phyloP scores from a whole-genome alignment of 2,888 invertebrate species.

The Macropis europaea region DNA sequence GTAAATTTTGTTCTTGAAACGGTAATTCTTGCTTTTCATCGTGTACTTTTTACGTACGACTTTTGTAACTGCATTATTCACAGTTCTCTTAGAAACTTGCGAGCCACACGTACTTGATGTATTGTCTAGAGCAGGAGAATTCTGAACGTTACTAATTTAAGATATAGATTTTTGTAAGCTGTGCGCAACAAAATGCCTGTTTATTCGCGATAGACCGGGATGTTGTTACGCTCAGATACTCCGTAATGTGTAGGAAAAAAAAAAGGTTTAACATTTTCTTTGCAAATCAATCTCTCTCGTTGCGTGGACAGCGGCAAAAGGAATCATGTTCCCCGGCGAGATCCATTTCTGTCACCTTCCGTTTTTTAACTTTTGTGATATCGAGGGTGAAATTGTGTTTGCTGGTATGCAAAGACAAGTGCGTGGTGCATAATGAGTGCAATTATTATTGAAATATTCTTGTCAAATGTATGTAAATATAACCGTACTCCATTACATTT shows the following conservation, averaged over 20 bases:
- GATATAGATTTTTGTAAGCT: slow-evolving; percentile 30
- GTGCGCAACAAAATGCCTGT: slow-evolving; percentile 43
- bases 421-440: slow-evolving; percentile 59
- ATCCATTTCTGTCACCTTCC: slow-evolving; percentile 41
- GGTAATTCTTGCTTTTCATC: slow-evolving; percentile 28
- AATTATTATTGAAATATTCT: slow-evolving; percentile 58
- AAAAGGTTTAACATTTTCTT: slow-evolving; percentile 19
- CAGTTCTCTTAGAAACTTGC: slow-evolving; percentile 35
- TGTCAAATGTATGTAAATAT: slow-evolving; percentile 62
- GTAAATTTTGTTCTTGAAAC: slow-evolving; percentile 13
- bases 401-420: slow-evolving; percentile 42
- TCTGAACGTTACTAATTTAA: slow-evolving; percentile 45
- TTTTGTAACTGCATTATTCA: slow-evolving; percentile 45
- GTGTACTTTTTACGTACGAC: slow-evolving; percentile 36
- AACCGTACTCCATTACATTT: slow-evolving; percentile 42
- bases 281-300: slow-evolving; percentile 28
- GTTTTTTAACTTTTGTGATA: slow-evolving; percentile 62
- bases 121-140: slow-evolving; percentile 32
- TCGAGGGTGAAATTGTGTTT: slow-evolving; percentile 48
- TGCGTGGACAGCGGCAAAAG: slow-evolving; percentile 22
- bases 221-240: slow-evolving; percentile 41
- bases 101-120: slow-evolving; percentile 57
- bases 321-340: slow-evolving; percentile 33
- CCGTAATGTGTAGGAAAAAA: not conserved
- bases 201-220: slow-evolving; percentile 17